Base-by-base conservation (phyloP, 2,797 vertebrate species). In the Coranthus polyacanthus region DNA sequence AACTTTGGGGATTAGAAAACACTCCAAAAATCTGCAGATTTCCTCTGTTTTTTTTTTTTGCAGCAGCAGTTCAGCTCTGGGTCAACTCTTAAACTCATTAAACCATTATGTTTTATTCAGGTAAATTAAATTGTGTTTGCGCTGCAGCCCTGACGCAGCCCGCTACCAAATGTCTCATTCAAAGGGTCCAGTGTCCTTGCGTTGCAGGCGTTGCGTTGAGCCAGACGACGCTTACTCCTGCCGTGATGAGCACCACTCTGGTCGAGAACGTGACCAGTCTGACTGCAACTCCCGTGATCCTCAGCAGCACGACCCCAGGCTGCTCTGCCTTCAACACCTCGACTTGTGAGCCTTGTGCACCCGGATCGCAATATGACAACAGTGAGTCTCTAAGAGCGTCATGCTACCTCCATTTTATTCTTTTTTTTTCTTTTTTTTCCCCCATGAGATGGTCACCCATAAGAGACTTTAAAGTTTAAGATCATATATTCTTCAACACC, bases 261-360 rank as follows among this genome's bases (percentile, higher is more conserved):
- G 37, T 63, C 0, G 75, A 84, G 38, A 85, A 87, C 41, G 73
- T 80, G 62, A 91, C 87, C 17, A 18, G 38, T 67, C 20, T 84
- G 57, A 92, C 88, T 45, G 34, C 64, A 22, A 90, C 84, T 56
- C 80, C 92, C n/a, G 20, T 84, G 81, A 90, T 78, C 13, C 68
- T 79, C 75, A 92, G 87, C 84, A 92, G 89, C 86, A 92, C 87
- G 0, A 83, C 87, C 46, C 80, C 86, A 0, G 91, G 82, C 83
- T 97, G 96, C 88, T 91, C 73, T 7, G 18, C 29, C 0, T 91
- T 94, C 66, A 95, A 97, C n/a, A 84, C 80, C 26, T 94, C 94
- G 0, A 63, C 86, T 64, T 97, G 96, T 68, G 79, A 88, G 55
- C 75, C 2, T 22, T 97, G 96, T 47, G 68, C 90, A 3, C 92